A percentile compares a stretch with the other conserved stretches of the same genome.
phyloP scores from a whole-genome alignment of 2,888 invertebrate species.

The Trissolcus japonicus region DNA sequence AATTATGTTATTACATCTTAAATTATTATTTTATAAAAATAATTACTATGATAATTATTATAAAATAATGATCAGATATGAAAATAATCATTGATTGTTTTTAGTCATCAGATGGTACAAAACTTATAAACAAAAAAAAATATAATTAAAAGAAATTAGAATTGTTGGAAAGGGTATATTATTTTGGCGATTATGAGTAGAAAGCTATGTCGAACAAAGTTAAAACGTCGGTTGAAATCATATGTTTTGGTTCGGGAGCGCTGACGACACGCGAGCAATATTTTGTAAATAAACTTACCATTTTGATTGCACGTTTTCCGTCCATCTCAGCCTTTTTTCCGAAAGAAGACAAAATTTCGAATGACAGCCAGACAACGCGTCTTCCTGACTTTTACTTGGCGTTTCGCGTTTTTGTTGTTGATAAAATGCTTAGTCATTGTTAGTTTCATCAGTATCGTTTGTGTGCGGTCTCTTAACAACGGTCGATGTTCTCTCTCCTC shows the following conservation, averaged over 20 bases:
- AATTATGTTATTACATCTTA: too few relatives aligned
- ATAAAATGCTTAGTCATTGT: slow-evolving; percentile 72
- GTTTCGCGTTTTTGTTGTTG: slow-evolving; percentile 64
- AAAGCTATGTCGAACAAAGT: too few relatives aligned
- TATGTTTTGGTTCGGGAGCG: not conserved
- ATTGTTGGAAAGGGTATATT: too few relatives aligned
- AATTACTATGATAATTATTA: too few relatives aligned
- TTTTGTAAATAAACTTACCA: slow-evolving; percentile 62
- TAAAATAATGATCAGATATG: too few relatives aligned
- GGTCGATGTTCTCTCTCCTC: slow-evolving; percentile 17
- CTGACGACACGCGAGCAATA: not conserved
- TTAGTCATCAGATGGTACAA: too few relatives aligned
- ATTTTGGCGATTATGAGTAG: too few relatives aligned
- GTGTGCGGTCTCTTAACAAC: slow-evolving; percentile 1
- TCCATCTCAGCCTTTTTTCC: slow-evolving; percentile 61
- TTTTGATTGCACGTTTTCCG: slow-evolving; percentile 67
- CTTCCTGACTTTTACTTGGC: slow-evolving; percentile 60
- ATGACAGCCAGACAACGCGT: slow-evolving; percentile 40
- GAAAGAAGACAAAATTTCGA: slow-evolving; percentile 55
- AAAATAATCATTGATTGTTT: too few relatives aligned
- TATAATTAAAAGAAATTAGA: too few relatives aligned
- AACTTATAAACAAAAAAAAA: too few relatives aligned
- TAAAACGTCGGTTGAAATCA: too few relatives aligned
- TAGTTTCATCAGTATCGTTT: slow-evolving; percentile 26
- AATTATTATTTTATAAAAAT: too few relatives aligned